Evolutionary conservation across 2,888 invertebrate species (phyloP).

Genomic region (Cynaeus angustus): DNA sequence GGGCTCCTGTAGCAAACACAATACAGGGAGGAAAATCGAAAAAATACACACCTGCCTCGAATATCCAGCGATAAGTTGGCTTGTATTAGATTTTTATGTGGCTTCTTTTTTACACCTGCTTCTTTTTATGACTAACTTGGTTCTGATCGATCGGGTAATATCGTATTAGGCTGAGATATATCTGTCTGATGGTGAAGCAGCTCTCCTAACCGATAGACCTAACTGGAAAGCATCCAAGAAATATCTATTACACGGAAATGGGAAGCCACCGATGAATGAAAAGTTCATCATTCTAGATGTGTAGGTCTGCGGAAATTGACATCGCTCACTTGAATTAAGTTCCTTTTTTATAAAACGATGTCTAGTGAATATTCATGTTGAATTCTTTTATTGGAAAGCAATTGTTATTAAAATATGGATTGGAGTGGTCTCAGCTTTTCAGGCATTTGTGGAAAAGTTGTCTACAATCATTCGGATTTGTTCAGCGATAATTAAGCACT

Average conservation of each 20-base stretch:
- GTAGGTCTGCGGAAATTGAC: conserved; percentile 36
- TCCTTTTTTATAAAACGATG: conserved; percentile 12
- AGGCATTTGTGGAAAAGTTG: not conserved
- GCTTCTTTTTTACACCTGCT: conserved; percentile 52
- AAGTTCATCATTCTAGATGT: conserved; percentile 38
- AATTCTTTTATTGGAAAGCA: not conserved
- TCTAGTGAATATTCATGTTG: conserved; percentile 9
- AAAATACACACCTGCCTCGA: conserved; percentile 49
- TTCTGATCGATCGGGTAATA: conserved; percentile 48
- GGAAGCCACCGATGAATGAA: conserved; percentile 38
- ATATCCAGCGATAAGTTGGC: conserved; percentile 36
- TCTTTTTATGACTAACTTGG: conserved; percentile 47
- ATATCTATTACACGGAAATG: conserved; percentile 39
- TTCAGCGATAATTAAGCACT: no score
- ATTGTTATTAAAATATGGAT: conserved; percentile 10
- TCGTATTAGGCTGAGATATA: conserved; percentile 46
- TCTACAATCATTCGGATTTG: not conserved
- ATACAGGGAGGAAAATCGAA: conserved; percentile 42
- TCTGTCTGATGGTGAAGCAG: conserved; percentile 21
- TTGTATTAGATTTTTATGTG: conserved; percentile 43
- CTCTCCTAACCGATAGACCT: conserved; percentile 34
- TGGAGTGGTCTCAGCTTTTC: not conserved
- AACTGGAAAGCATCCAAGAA: conserved; percentile 37
- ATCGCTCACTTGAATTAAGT: conserved; percentile 29
- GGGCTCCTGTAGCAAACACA: conserved; percentile 51